These are phyloP conservation scores for Neosalanx taihuensis DNA, from an alignment of 2,797 vertebrate species.

Conservation along the genomic window DNA sequence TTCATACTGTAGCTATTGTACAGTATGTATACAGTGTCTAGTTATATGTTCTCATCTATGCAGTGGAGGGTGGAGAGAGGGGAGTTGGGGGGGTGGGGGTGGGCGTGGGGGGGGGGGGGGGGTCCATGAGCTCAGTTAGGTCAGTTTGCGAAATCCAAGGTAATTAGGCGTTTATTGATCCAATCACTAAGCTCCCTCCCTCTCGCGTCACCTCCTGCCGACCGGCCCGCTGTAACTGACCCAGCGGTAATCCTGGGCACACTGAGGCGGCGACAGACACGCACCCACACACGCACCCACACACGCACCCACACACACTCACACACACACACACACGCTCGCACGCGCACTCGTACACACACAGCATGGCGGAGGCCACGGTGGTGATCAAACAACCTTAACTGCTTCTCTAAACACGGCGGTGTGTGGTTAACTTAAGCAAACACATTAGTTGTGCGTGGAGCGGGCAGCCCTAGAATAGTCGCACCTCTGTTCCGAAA, in stretches of 20 bases:
- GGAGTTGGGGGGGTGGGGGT: too few species aligned
- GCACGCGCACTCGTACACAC: too few species aligned
- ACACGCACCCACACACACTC: neutral
- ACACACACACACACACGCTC: too few species aligned
- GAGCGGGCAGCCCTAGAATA: neutral
- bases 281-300: too few species aligned
- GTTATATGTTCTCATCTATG: too few species aligned
- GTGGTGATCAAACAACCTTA: neutral
- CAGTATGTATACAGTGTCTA: too few species aligned
- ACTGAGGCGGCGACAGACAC: neutral
- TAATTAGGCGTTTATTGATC: conserved; percentile 5
- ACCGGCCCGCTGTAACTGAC: neutral
- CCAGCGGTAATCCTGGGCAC: neutral
- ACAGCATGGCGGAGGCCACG: too few species aligned
- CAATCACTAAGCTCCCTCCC: neutral
- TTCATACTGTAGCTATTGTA: too few species aligned
- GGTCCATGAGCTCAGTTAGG: neutral
- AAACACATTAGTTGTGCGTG: neutral
- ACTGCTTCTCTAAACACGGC: neutral
- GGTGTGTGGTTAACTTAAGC: neutral
- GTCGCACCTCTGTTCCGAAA: neutral
- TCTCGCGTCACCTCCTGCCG: neutral
- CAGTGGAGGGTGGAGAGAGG: too few species aligned
- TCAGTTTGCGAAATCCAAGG: neutral
- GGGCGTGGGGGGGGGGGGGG: too few species aligned